Base-by-base conservation (phyloP, 1,140 invertebrate genomes). In the Drosophila lowei region DNA sequence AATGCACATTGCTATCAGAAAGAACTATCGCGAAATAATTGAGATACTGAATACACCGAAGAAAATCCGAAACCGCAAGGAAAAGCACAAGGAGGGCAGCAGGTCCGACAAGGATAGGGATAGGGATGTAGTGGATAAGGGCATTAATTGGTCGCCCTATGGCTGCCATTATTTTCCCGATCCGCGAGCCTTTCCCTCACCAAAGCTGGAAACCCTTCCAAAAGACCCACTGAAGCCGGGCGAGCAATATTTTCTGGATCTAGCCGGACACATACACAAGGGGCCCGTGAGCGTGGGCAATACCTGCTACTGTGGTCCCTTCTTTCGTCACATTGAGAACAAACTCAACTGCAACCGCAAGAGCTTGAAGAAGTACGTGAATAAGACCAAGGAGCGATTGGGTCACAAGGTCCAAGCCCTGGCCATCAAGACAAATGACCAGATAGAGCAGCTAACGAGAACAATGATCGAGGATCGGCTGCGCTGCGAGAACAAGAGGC, bases 201-300 rank as follows among this genome's bases (percentile, higher is more conserved):
- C 97, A 47, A 95, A 96, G 75, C 90, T 97, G 58, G 95, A 97
- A 90, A 96, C 96, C 8, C 91, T 98, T 61, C 97, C 97, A 42
- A 93, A 95, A 77, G 97, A 97, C 91, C 96, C 97, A 0, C 92
- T 98, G 1, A 94, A 94, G 72, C 95, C 95, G 72, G 98, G 98
- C 15, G 97, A 98, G 91, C 97, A 99, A 88, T 99, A 99, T 91
- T 99, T 96, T 91, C 93, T 98, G 55, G 98, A 99, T 91, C 92
- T 99, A 56, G 97, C 97, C n/a, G 98, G 98, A 3, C 98, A 99
- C 89, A 98, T 99, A 56, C 95, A 97, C 74, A 98, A 99, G 92
- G 97, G 98, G 5, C 97, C 97, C 0, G 94, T 98, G 8, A 97
- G 97, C 1, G 96, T 97, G 7, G 96, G 96, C 0, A 95, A 95